Percentiles rank a stretch among this genome's conserved stretches.
Evolutionary conservation across 2,888 invertebrate species (phyloP).

Genomic region (Limnephilus auricula): DNA sequence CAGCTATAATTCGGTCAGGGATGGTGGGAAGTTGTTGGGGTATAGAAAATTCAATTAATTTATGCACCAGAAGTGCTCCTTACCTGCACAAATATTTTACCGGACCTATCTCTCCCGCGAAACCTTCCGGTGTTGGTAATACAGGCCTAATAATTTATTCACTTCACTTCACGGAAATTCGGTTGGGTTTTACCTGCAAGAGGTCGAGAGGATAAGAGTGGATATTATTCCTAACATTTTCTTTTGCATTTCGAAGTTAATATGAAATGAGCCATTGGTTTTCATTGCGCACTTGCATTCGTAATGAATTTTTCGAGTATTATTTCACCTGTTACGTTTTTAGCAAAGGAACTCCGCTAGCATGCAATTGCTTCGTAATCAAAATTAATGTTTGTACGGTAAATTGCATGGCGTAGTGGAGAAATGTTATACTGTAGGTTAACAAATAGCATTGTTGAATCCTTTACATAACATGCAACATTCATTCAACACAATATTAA

Average conservation of each 20-base stretch:
- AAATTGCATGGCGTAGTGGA: not conserved
- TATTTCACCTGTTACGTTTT: not conserved
- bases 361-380: not conserved
- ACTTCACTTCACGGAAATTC: slow-evolving; percentile 28
- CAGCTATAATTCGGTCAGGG: not conserved
- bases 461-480: not conserved
- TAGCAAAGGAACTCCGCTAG: not conserved
- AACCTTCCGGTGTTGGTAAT: slow-evolving; percentile 13
- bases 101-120: not conserved
- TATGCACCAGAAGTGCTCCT: slow-evolving; percentile 12
- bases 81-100: slow-evolving; percentile 26
- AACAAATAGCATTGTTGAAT: not conserved
- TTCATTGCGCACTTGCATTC: not conserved
- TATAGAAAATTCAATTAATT: slow-evolving; percentile 7
- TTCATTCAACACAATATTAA: not conserved
- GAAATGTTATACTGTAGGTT: not conserved
- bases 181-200: not conserved
- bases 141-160: slow-evolving; percentile 23
- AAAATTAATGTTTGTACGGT: not conserved
- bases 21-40: not conserved
- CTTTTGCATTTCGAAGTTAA: slow-evolving; percentile 5
- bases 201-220: not conserved
- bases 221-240: not conserved
- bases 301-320: not conserved
- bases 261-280: not conserved